Evolutionary conservation across 53 echinoderm and acorn worm genomes (phyloP).

Genomic region (Echinometra lucunter): DNA sequence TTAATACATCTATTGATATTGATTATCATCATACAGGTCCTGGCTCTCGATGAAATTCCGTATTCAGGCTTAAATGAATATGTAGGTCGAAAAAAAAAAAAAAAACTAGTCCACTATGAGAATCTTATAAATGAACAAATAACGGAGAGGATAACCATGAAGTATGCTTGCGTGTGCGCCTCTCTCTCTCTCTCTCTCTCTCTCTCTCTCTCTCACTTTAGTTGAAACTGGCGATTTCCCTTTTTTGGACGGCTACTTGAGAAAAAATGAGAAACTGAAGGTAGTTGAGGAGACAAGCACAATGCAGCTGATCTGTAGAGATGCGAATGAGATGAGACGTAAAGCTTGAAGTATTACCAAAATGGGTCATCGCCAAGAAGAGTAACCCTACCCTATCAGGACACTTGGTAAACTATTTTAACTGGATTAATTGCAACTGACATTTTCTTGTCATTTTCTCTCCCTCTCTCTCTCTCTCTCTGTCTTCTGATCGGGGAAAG

Average conservation of each 20-base stretch:
- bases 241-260: neutral
- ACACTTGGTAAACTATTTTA: slow-evolving; percentile 34
- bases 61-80: no score
- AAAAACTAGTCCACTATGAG: no score
- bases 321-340: neutral
- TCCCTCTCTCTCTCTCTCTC: neutral
- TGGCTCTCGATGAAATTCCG: no score
- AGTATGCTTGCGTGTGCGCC: neutral
- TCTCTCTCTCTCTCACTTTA: neutral
- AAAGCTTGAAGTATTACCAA: neutral
- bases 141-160: no score
- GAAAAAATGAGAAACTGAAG: neutral
- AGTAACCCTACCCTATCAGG: neutral
- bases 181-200: neutral
- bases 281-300: neutral
- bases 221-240: neutral
- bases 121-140: neutral
- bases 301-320: neutral
- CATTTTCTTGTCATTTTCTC: neutral
- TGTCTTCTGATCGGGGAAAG: neutral
- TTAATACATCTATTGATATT: neutral
- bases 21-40: neutral
- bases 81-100: no score
- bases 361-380: slow-evolving; percentile 14
- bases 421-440: slow-evolving; percentile 29